Percentiles rank a stretch among this genome's conserved stretches.
These are phyloP conservation scores for Pampus argenteus DNA, from an alignment of 2,797 vertebrate species.

Conservation along the genomic window DNA sequence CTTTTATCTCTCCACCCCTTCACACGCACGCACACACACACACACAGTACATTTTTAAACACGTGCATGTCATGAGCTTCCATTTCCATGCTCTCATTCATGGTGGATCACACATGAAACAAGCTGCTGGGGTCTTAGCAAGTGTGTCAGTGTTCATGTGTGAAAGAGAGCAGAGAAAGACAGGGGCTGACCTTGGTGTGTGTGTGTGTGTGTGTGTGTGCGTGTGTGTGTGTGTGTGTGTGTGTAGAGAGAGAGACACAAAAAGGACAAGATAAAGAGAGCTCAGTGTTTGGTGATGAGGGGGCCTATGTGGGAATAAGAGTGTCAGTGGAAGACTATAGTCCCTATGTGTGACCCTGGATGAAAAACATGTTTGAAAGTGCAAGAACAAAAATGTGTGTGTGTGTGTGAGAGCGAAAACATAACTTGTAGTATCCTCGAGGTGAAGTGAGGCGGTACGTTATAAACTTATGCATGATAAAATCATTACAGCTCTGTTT, in stretches of 20 bases:
- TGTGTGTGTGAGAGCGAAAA: constrained; percentile 4
- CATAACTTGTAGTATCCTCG: not conserved
- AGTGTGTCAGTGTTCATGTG: constrained; percentile 54
- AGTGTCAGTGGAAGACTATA: constrained; percentile 30
- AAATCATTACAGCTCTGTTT: constrained; percentile 6
- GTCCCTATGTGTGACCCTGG: constrained; percentile 24
- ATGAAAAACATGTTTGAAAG: constrained; percentile 9
- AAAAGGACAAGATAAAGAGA: constrained; percentile 61
- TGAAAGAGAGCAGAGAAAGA: constrained; percentile 13
- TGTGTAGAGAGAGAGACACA: constrained; percentile 32
- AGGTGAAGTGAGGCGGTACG: not conserved
- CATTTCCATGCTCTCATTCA: constrained; percentile 39
- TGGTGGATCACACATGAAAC: constrained; percentile 60
- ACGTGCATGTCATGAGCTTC: not conserved
- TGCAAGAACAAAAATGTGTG: not conserved
- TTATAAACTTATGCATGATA: constrained; percentile 30
- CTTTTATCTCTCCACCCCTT: not conserved
- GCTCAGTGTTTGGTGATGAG: constrained; percentile 63
- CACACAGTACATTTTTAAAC: not conserved
- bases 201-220: constrained; percentile 15
- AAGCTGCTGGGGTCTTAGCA: constrained; percentile 37
- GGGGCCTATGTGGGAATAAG: constrained; percentile 25
- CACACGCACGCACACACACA: not conserved
- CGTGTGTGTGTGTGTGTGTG: constrained; percentile 16
- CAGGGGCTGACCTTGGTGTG: constrained; percentile 34